Base-by-base conservation (phyloP, 2,113 vertebrate genomes). In the Trematomus loennbergii region DNA sequence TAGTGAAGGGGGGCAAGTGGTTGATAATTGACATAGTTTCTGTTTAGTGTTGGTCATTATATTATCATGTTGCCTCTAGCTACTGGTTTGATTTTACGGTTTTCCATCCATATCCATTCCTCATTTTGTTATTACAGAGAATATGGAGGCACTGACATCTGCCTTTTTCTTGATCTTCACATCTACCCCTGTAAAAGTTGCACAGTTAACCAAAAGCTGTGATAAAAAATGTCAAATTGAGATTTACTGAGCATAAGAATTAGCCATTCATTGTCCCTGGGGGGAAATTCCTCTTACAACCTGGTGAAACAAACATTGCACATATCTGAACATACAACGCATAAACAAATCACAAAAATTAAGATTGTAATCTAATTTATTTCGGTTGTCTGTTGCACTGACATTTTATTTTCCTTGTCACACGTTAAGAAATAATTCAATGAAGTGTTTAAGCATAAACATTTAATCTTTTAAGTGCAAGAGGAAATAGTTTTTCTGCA, bases 311-410 rank as follows among this genome's bases (percentile, higher is more conserved):
- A 53, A 52, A 20, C 43, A 72, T 70, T 25, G 16, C 29, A 66
- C 50, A 52, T 25, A 63, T 57, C 9, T 64, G 17, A n/a, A 62
- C 17, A 29, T 29, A 25, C 12, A 12, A 79, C 29, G 16, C 43
- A 50, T 12, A 59, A 62, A 60, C 4, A 9, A 63, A 64, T 54
- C 43, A 49, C 33, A 48, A 18, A 54, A 74, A 81, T 75, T 12
- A 29, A 75, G 9, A 60, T 65, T 75, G 61, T 74, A 18, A 58
- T 75, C 50, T 79, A 71, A 86, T 16, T 79, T 72, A 78, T 86
- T 84, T 55, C 79, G 70, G 59, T 79, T 73, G 66, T 75, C 59
- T 85, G 46, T 79, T 29, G 91, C 92, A 91, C 92, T 91, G 89
- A 93, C 60, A 83, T 75, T 72, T 79, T 79, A 11, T 71, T 84